Evolutionary conservation across 1,140 invertebrate genomes (phyloP).

Genomic region (Trichomalopsis sarcophagae): DNA sequence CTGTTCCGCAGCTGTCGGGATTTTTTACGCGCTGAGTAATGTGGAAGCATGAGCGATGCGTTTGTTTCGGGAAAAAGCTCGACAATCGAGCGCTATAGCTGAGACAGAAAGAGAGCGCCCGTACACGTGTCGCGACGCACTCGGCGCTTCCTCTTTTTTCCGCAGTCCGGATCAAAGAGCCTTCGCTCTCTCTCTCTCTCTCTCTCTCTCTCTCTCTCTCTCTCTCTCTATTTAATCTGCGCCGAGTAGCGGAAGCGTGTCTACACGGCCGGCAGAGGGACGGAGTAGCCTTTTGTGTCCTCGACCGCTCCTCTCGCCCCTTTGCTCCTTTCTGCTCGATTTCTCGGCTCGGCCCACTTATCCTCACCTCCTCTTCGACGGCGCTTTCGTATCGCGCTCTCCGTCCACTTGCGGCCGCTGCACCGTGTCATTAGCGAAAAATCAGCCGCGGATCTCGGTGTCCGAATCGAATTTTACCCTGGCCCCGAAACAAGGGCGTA

Average conservation of each 20-base stretch:
- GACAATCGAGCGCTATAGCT: too few species aligned
- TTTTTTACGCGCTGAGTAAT: too few species aligned
- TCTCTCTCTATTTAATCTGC: conserved; percentile 35
- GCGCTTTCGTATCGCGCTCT: neutral
- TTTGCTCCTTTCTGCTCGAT: conserved; percentile 37
- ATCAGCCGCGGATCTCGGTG: too few species aligned
- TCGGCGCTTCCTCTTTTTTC: conserved; percentile 9
- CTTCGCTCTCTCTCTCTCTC: neutral
- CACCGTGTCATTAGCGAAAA: too few species aligned
- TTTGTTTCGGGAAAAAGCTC: too few species aligned
- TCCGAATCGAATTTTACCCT: too few species aligned
- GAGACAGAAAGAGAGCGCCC: too few species aligned
- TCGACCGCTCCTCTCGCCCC: neutral
- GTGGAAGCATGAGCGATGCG: too few species aligned
- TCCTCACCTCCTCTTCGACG: conserved; percentile 15
- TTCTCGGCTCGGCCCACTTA: conserved; percentile 31
- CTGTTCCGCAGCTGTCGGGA: too few species aligned
- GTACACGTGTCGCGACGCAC: neutral
- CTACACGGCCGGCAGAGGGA: neutral
- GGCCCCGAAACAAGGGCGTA: too few species aligned
- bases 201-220: neutral
- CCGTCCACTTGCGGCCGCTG: too few species aligned
- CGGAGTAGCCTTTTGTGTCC: conserved; percentile 11
- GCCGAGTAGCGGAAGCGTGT: conserved; percentile 7
- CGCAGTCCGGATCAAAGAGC: conserved; percentile 20